Percentiles rank a stretch among this genome's conserved stretches.
Conservation (phyloP, 2,888 invertebrate genomes). For the Drosophila mercatorum region DNA sequence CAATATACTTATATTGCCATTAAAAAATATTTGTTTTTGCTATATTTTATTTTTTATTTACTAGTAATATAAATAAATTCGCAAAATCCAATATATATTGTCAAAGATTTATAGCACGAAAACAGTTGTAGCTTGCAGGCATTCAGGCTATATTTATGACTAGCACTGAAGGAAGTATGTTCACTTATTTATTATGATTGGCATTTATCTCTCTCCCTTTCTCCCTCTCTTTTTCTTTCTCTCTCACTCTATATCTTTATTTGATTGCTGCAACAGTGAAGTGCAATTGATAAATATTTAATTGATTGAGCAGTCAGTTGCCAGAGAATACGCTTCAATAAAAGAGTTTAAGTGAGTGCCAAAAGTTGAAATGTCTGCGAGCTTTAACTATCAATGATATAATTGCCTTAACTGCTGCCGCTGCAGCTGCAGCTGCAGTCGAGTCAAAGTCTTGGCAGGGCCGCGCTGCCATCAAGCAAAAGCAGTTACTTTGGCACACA, state of each 20-base stretch:
- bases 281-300: constrained; percentile 12
- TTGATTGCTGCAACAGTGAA: neutral
- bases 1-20: no score
- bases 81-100: no score
- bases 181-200: constrained; percentile 6
- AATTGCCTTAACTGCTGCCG: constrained; percentile 43
- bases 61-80: no score
- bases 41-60: no score
- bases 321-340: neutral
- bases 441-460: constrained; percentile 22
- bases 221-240: neutral
- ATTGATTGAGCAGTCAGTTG: constrained; percentile 3
- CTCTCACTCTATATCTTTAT: neutral
- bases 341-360: constrained; percentile 9
- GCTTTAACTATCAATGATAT: constrained; percentile 43
- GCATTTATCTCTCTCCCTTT: neutral
- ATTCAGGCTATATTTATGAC: neutral
- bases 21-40: no score
- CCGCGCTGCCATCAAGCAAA: constrained; percentile 36
- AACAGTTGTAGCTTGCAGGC: neutral
- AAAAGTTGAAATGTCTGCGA: constrained; percentile 16
- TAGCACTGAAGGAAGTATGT: neutral
- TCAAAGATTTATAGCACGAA: no score
- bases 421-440: constrained; percentile 20
- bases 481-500: constrained; percentile 61